Base-by-base conservation (phyloP, 2,888 invertebrate genomes). In the Polymixis flavicincta region DNA sequence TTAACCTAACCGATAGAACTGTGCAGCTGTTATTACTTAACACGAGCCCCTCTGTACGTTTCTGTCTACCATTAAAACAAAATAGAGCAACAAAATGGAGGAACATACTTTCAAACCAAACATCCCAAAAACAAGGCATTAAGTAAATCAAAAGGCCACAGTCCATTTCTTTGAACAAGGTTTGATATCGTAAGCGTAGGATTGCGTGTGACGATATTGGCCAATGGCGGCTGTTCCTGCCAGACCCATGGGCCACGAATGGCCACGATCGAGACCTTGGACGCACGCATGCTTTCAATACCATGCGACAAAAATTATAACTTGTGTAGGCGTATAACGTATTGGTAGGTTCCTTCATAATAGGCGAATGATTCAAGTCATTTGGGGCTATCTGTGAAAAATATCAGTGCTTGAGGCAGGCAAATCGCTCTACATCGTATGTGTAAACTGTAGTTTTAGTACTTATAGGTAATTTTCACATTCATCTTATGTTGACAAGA, bases 141-240 rank as follows among this genome's bases (percentile, higher is more conserved):
- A 77, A 74, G 65, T 71, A 63, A 82, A 82, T 78, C 71, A 71
- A 71, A 82, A 69, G 45, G 69, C 32, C 45, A 60, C 57, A 61
- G 68, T 74, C 19, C 22, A 82, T 70, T 81, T 69, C 48, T 71
- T 60, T 67, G 17, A 59, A 68, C 61, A 69, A 54, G 52, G 52
- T 22, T 66, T 83, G 59, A 74, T 74, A 71, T 71, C 13, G 52
- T 73, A 85, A 87, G 77, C 83, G 76, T 71, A 60, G 76, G 60
- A 83, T 87, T 80, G 87, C 87, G 87, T 87, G 87, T 14, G 45
- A 68, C 63, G 48, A 32, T 22, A 22, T 6, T 61, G 48, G 48
- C 60, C 74, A 71, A 50, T 37, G 14, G 28, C 59, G 22, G 25
- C 59, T 75, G 72, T 71, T 73, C 70, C 63, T 78, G 60, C n/a